A percentile compares a stretch with the other conserved stretches of the same genome.
Conservation (phyloP, 30 jellyfish, hydroid and myxozoan genomes). For the Chrysaora quinquecirrha region DNA sequence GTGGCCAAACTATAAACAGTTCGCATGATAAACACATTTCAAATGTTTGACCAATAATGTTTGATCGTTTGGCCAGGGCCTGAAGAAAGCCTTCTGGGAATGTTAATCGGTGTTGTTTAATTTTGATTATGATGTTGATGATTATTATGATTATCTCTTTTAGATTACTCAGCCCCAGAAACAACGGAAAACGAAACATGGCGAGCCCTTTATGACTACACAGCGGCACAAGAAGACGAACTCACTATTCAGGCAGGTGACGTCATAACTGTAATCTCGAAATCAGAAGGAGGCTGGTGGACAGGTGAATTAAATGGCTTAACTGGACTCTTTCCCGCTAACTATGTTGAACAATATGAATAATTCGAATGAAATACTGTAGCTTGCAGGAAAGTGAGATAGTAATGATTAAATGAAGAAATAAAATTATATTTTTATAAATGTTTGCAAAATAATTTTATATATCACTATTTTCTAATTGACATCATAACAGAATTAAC, state of each 20-base stretch:
- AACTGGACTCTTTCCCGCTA: constrained; percentile 92
- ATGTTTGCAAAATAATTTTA: too few relatives aligned
- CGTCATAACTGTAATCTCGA: constrained; percentile 64
- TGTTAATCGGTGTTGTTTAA: not conserved
- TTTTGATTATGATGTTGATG: too few relatives aligned
- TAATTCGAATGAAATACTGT: too few relatives aligned
- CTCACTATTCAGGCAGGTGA: constrained; percentile 82
- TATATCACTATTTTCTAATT: too few relatives aligned
- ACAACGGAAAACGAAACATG: constrained; percentile 37
- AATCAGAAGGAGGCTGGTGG: constrained; percentile 99
- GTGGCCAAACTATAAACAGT: too few relatives aligned
- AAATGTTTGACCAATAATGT: too few relatives aligned
- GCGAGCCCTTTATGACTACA: constrained; percentile 87
- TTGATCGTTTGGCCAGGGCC: too few relatives aligned
- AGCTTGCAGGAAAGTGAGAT: too few relatives aligned
- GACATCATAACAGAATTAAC: too few relatives aligned
- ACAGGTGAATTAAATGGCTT: constrained; percentile 82
- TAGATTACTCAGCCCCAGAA: not conserved
- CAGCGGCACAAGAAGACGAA: constrained; percentile 87
- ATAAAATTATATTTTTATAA: too few relatives aligned
- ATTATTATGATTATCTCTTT: not conserved
- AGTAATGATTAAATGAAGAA: too few relatives aligned
- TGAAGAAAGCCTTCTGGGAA: not conserved
- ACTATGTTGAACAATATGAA: constrained; percentile 97
- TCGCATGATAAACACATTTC: too few relatives aligned